Evolutionary conservation across 2,888 invertebrate species (phyloP), one percentile per base, ranked within the genome.

Genomic region (Prosapia bicincta): DNA sequence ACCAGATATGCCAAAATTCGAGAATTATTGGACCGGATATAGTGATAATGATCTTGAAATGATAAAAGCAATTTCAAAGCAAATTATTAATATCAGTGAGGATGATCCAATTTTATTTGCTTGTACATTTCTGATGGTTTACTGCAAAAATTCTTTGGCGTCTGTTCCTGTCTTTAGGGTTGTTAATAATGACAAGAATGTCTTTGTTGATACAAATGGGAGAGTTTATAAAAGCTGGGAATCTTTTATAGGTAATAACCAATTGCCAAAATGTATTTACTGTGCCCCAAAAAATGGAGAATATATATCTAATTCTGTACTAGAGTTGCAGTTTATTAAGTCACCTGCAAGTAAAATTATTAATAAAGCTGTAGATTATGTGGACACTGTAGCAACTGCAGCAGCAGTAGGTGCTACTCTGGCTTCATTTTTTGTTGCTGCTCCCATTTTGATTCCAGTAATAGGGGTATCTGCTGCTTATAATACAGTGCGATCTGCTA

Each of bases 201-300:
- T 72, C 25, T 72, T 72, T 68, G 67, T 72, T 5, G 72, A 72
- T 38, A n/a, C 26, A 15, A 15, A 72, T 67, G 30, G 67, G 9
- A 72, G 72, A 38, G 72, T 72, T 9, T 72, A 72, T 15, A 0
- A 30, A 13, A 67, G 1, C 15, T 72, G 72, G 72, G 68, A 67
- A 24, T 5, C 23, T 23, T 72, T 72, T 67, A 9, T 72, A 25
- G 23, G 30, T 38, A 67, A 66, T 26, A 72, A 72, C 20, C 32
- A 67, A 13, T 20, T 72, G 9, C 72, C 67, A 24, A 43, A 72
- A n/a, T 72, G 72, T 43, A 30, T 67, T 20, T 72, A 72, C 38
- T 72, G 72, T 23, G 67, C n/a, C n/a, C 72, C 72, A 25, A 9
- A 38, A n/a, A 26, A 26, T 10, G 72, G 67, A 38, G 25, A 38